These are phyloP conservation scores for Ooceraea biroi DNA, from an alignment of 1,140 invertebrate genomes.

Conservation along the genomic window DNA sequence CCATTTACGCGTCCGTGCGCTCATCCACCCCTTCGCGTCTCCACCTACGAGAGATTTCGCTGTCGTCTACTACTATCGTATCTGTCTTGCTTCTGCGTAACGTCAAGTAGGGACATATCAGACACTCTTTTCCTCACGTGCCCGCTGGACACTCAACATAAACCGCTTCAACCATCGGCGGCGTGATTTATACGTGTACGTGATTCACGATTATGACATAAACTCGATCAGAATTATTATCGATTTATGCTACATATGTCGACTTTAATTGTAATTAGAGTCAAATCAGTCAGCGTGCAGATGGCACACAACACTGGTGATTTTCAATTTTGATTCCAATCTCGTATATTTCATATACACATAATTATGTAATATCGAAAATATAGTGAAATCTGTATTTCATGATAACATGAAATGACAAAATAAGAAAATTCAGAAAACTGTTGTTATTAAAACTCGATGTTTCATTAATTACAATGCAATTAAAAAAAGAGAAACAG, in stretches of 20 bases:
- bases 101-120: not conserved
- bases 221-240: not conserved
- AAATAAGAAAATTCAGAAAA: not conserved
- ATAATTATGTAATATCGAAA: not conserved
- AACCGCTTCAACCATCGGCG: not conserved
- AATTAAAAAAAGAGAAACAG: not conserved
- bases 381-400: not conserved
- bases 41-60: not conserved
- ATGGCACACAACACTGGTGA: no score
- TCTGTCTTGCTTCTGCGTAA: conserved; percentile 14
- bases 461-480: not conserved
- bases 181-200: not conserved
- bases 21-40: not conserved
- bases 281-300: not conserved
- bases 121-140: not conserved
- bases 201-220: not conserved
- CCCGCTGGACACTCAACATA: not conserved
- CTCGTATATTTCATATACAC: no score
- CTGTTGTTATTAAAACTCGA: not conserved
- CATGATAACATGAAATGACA: not conserved
- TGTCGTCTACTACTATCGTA: not conserved
- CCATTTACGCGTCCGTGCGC: not conserved
- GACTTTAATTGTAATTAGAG: not conserved
- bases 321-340: no score
- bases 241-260: not conserved